Conservation (phyloP, 1,140 invertebrate genomes). For the Listronotus oregonensis region DNA sequence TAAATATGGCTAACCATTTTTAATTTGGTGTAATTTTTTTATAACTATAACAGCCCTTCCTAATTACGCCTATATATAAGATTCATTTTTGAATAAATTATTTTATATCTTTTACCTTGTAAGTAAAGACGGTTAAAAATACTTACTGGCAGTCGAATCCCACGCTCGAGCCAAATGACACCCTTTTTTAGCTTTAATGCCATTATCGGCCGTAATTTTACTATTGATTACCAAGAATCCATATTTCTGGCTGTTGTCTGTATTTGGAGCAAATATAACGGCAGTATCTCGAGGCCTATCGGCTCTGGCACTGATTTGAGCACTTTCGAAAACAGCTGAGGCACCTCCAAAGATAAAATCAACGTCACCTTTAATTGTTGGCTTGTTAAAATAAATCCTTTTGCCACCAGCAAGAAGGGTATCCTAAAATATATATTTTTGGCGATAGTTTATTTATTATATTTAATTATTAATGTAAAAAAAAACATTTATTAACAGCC, state of each 20-base stretch:
- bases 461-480: no score
- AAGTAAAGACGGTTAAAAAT: no score
- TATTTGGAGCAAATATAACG: constrained; percentile 15
- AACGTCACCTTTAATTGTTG: constrained; percentile 16
- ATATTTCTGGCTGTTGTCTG: constrained; percentile 8
- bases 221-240: constrained; percentile 6
- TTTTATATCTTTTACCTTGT: no score
- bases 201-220: constrained; percentile 5
- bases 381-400: constrained; percentile 6
- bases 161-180: not conserved
- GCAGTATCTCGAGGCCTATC: constrained; percentile 2
- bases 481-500: no score
- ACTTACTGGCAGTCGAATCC: not conserved
- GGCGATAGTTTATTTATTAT: no score
- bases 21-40: no score
- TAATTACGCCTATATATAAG: no score
- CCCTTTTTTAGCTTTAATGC: not conserved
- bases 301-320: constrained; percentile 13
- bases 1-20: no score
- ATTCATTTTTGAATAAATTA: no score
- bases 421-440: constrained; percentile 9
- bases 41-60: no score
- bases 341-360: constrained; percentile 21
- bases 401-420: not conserved
- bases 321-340: constrained; percentile 10